Evolutionary conservation across 2,888 invertebrate genomes (phyloP).

Genomic region (Mythimna vitellina): DNA sequence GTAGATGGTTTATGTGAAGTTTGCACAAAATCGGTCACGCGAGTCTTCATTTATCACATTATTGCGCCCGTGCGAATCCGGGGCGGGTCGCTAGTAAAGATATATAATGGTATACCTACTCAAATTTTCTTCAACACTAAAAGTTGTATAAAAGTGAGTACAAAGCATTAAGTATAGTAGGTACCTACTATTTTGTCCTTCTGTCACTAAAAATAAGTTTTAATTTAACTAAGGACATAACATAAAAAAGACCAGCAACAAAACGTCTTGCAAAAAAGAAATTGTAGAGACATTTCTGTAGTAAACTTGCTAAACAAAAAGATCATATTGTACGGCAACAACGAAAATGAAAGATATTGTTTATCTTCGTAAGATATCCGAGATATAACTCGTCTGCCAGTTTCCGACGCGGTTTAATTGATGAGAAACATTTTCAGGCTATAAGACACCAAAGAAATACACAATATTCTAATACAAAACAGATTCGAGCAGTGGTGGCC

Average conservation of each 20-base stretch:
- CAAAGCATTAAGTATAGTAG: too few species aligned
- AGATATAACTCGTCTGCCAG: constrained; percentile 13
- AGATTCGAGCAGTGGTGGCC: too few species aligned
- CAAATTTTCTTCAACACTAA: neutral
- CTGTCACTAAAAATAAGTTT: constrained; percentile 13
- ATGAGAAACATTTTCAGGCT: neutral
- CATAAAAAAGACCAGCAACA: constrained; percentile 2
- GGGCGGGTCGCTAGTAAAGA: too few species aligned
- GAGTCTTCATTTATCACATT: too few species aligned
- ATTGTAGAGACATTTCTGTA: constrained; percentile 7
- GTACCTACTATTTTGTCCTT: neutral
- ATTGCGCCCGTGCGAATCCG: too few species aligned
- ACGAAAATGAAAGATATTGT: constrained; percentile 2
- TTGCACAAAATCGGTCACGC: too few species aligned
- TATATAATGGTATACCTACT: too few species aligned
- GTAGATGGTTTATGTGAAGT: too few species aligned
- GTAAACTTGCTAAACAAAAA: neutral
- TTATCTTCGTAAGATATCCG: constrained; percentile 7
- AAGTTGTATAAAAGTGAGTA: neutral
- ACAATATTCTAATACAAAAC: neutral
- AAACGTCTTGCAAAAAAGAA: constrained; percentile 2
- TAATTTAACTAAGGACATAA: constrained; percentile 7
- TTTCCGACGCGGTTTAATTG: constrained; percentile 1
- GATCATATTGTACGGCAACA: neutral
- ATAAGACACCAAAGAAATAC: neutral